Evolutionary conservation across 2,113 vertebrate genomes (phyloP), one percentile per base, ranked within the genome.

Genomic region (Zootoca vivipara): DNA sequence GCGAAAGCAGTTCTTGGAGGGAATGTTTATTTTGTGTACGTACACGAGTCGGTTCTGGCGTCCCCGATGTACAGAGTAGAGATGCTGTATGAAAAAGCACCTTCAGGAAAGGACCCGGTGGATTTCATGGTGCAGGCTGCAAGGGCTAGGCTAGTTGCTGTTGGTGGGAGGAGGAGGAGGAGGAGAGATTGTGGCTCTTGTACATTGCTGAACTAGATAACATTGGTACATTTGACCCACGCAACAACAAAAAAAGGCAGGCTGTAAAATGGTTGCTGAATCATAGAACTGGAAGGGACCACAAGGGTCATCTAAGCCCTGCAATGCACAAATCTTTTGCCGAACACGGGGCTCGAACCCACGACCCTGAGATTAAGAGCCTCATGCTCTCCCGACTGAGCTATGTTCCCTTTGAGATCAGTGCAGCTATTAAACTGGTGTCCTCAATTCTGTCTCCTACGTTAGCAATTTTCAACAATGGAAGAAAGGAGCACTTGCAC

Each of bases 401-500:
- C 46, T 46, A 64, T 65, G 26, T 33, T 77, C 16, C 65, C 58
- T 28, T 62, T 12, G 56, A 77, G 18, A 64, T 16, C 26, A 30
- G 15, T n/a, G 10, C 35, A 22, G 38, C 58, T 42, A 64, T 15
- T 58, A 33, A 73, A 35, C 38, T 33, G 6, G 28, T 64, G 33
- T 40, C 22, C 56, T 84, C 28, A 35, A 67, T 28, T 24, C 58
- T 8, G 26, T 90, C 90, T 90, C 12, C 89, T 78, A 87, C n/a
- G 82, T 83, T 88, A 89, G 92, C 56, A 52, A 87, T 3, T 89
- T 85, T 73, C 1, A 0, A 82, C 85, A 92, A 24, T 65, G 38
- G 30, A 20, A 24, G 78, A n/a, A 52, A 75, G 33, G n/a, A 40
- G 52, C 33, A 38, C 24, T 85, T 69, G 35, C 75, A 89, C 87